These are phyloP conservation scores for Hydrocynus forskahlii DNA, from an alignment of 2,797 vertebrate species.

Conservation along the genomic window DNA sequence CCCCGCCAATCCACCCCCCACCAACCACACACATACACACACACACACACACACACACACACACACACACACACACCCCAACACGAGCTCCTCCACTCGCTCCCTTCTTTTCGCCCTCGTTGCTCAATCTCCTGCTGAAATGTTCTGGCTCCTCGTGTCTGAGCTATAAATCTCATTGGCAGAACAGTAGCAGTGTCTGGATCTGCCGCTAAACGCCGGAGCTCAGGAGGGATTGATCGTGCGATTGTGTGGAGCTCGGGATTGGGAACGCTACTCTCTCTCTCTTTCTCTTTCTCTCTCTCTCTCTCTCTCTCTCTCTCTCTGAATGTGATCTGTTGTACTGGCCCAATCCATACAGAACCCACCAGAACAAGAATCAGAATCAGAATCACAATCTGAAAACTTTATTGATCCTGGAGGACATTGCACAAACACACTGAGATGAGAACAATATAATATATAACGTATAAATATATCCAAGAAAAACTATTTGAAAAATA, in stretches of 20 bases:
- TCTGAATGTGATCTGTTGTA: too few species aligned
- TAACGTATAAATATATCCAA: too few species aligned
- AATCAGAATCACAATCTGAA: too few species aligned
- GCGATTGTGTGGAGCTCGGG: slow-evolving; percentile 28
- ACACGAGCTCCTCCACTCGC: background rate
- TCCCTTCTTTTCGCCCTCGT: slow-evolving; percentile 24
- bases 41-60: slow-evolving; percentile 42
- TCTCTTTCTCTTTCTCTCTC: background rate
- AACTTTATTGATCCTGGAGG: too few species aligned
- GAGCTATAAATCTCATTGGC: slow-evolving; percentile 59
- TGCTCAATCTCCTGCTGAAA: slow-evolving; percentile 53
- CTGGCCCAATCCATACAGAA: too few species aligned
- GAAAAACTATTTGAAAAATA: too few species aligned
- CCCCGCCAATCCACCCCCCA: slow-evolving; percentile 52
- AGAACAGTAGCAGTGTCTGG: slow-evolving; percentile 49
- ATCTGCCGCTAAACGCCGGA: slow-evolving; percentile 40
- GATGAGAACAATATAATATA: too few species aligned
- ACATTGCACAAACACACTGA: too few species aligned
- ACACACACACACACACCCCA: slow-evolving; percentile 36
- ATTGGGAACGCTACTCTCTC: background rate
- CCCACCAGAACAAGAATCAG: too few species aligned
- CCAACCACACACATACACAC: too few species aligned
- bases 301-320: too few species aligned
- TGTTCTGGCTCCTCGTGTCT: slow-evolving; percentile 60
- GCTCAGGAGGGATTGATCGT: slow-evolving; percentile 46